These are phyloP conservation scores for Noctilio leporinus DNA, from an alignment of 2,113 vertebrate genomes.

Conservation along the genomic window DNA sequence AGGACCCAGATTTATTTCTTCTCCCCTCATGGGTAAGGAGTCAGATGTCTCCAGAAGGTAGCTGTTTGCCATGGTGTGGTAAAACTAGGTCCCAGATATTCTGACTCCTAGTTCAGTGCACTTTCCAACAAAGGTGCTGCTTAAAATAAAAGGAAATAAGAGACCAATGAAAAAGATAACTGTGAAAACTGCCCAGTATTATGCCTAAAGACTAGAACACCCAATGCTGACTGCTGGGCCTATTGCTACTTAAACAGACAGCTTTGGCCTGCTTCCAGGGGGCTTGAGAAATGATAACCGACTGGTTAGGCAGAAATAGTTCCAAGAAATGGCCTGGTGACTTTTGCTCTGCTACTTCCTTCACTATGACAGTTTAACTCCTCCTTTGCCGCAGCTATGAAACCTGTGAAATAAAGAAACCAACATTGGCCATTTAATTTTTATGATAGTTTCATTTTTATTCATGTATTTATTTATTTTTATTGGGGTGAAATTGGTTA, in stretches of 20 bases:
- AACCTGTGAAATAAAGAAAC: not conserved
- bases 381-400: conserved; percentile 9
- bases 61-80: not conserved
- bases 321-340: conserved; percentile 58
- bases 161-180: conserved; percentile 47
- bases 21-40: not conserved
- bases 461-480: too few relatives aligned
- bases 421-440: not conserved
- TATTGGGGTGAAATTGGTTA: too few relatives aligned
- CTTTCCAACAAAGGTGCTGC: conserved; percentile 25
- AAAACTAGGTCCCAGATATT: not conserved
- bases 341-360: conserved; percentile 59
- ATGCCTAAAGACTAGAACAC: not conserved
- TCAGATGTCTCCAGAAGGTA: not conserved
- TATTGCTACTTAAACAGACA: not conserved
- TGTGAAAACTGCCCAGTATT: not conserved
- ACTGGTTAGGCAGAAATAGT: conserved; percentile 45
- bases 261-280: conserved; percentile 15
- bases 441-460: not conserved
- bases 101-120: not conserved
- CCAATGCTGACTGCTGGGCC: not conserved
- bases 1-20: not conserved
- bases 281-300: conserved; percentile 53
- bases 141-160: conserved; percentile 47
- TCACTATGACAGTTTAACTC: conserved; percentile 13